Evolutionary conservation across 2,113 vertebrate genomes (phyloP).

Genomic region (Acinonyx jubatus): DNA sequence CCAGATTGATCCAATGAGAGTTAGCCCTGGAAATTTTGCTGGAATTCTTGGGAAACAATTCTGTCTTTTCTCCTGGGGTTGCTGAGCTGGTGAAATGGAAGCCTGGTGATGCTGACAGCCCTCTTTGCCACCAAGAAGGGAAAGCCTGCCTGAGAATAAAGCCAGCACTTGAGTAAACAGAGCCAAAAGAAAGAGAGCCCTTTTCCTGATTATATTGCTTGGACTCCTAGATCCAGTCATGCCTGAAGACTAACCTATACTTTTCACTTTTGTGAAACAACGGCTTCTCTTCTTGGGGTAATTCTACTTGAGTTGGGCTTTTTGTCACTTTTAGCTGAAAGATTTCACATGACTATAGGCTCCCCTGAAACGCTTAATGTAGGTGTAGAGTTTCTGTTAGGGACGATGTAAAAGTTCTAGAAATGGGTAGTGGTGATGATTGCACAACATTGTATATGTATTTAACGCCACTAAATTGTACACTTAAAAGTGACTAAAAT

Average conservation of each 20-base stretch:
- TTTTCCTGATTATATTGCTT: not conserved
- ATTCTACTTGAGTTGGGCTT: not conserved
- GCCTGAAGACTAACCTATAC: not conserved
- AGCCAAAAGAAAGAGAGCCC: not conserved
- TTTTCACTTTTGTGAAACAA: not conserved
- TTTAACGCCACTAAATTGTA: not conserved
- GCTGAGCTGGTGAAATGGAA: not conserved
- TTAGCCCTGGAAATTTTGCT: not conserved
- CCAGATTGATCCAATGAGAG: not conserved
- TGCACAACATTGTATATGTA: not conserved
- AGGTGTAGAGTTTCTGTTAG: not conserved
- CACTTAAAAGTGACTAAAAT: not conserved
- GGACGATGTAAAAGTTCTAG: not conserved
- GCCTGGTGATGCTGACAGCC: not conserved
- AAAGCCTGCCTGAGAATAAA: not conserved
- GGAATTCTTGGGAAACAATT: not conserved
- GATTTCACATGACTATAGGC: not conserved
- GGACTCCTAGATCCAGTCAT: not conserved
- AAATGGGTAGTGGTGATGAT: not conserved
- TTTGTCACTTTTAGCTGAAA: conserved; percentile 4
- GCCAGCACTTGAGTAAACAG: not conserved
- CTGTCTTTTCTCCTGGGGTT: not conserved
- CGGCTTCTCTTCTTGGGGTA: not conserved
- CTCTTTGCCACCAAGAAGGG: not conserved
- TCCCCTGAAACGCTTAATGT: not conserved